phyloP scores from a whole-genome alignment of 2,888 invertebrate genomes.

The Philopedon plagiatum region DNA sequence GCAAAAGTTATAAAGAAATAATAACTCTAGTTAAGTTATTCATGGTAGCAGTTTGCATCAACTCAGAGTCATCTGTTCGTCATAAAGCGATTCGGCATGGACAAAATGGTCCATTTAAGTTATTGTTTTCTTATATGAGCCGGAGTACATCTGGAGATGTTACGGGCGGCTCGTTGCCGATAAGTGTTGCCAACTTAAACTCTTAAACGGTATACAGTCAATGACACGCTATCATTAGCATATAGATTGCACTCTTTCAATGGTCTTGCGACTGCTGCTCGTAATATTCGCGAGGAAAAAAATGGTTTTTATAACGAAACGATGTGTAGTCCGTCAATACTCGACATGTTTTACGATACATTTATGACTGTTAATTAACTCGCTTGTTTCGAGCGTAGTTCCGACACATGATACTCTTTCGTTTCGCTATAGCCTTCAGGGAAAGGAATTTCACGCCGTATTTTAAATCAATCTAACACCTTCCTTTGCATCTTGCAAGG shows the following conservation, averaged over 20 bases:
- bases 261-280: constrained; percentile 58
- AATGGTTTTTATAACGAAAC: constrained; percentile 61
- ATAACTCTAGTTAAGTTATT: constrained; percentile 54
- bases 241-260: constrained; percentile 67
- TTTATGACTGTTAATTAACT: constrained; percentile 67
- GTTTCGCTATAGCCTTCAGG: constrained; percentile 36
- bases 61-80: constrained; percentile 53
- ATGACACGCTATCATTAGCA: constrained; percentile 65
- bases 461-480: constrained; percentile 51
- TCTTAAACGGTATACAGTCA: constrained; percentile 61
- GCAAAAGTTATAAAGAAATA: constrained; percentile 51
- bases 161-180: constrained; percentile 57
- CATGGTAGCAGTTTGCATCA: constrained; percentile 56
- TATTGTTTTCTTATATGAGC: constrained; percentile 56
- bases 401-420: constrained; percentile 45
- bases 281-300: constrained; percentile 62
- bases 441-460: constrained; percentile 49
- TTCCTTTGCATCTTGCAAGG: constrained; percentile 22
- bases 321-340: constrained; percentile 61
- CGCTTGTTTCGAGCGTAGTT: constrained; percentile 56
- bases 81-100: constrained; percentile 59
- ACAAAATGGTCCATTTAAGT: constrained; percentile 54
- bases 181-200: constrained; percentile 67
- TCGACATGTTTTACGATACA: constrained; percentile 63
- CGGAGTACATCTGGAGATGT: constrained; percentile 37